Base-by-base conservation (phyloP, 1,140 invertebrate genomes). In the Drosophila auraria region DNA sequence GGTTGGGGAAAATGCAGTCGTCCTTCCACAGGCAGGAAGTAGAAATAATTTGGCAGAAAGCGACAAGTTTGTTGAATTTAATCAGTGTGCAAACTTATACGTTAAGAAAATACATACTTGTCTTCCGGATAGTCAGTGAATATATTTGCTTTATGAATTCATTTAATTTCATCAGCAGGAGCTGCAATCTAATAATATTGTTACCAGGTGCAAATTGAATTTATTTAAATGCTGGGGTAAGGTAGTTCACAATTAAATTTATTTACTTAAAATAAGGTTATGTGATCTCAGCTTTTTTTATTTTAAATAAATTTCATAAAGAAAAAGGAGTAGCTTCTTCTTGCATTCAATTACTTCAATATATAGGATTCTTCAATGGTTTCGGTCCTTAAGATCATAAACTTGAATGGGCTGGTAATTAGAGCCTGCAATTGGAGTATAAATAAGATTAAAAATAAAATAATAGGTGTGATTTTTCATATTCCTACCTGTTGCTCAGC, bases 21-120 rank as follows among this genome's bases (percentile, higher is more conserved):
- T n/a, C 44, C 38, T 9, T 44, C 30, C 36, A 40, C 36, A 20
- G n/a, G 40, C 15, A 44, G 20, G 27, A 14, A 57, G 38, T 27
- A 51, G 45, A 27, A 62, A 60, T 61, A 15, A 59, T 42, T 64
- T 63, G 14, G 30, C 51, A 54, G n/a, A 17, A 53, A 59, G 33
- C 36, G 38, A 56, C 25, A 78, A 75, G 62, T 36, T 54, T 64
- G 61, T 82, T 44, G 38, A 44, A 33, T 64, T 64, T 81, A 49
- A 78, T 78, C 69, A 56, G 71, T 68, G 57, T 78, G 53, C 49
- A 75, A 65, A 68, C 36, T 56, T 58, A 71, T 49, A 57, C 64
- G 60, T n/a, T 51, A 65, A 45, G 54, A 50, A 74, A 78, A 78
- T 82, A 73, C 76, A 69, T 73, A 58, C 78, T 20, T 20, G 20